Evolutionary conservation across 1,140 invertebrate genomes (phyloP).

Genomic region (Coenobita brevimanus): DNA sequence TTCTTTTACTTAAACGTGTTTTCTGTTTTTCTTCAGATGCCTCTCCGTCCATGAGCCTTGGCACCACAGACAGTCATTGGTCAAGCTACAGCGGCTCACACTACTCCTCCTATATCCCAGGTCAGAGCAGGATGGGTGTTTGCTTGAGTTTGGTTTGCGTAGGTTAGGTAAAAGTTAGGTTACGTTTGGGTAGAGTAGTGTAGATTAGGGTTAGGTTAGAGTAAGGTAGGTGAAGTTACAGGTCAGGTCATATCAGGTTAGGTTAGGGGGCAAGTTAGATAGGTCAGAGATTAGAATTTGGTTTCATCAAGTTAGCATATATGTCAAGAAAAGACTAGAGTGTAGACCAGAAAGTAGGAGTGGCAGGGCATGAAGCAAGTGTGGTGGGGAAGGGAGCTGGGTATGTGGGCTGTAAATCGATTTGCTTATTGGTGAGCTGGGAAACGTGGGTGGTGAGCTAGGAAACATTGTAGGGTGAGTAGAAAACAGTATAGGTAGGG

Average conservation of each 20-base stretch:
- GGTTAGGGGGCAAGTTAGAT: background rate
- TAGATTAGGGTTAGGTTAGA: too few relatives aligned
- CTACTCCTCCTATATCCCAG: constrained; percentile 57
- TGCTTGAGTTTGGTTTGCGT: background rate
- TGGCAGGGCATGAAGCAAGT: background rate
- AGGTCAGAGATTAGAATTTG: too few relatives aligned
- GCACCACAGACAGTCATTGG: constrained; percentile 49
- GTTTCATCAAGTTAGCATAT: too few relatives aligned
- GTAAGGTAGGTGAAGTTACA: too few relatives aligned
- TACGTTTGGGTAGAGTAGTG: too few relatives aligned
- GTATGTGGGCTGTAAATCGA: too few relatives aligned
- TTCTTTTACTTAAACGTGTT: background rate
- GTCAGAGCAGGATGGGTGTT: background rate
- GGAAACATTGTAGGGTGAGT: too few relatives aligned
- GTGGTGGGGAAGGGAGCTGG: too few relatives aligned
- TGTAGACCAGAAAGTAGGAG: background rate
- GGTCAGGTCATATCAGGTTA: background rate
- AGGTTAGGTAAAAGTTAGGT: background rate
- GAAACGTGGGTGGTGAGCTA: too few relatives aligned
- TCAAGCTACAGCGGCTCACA: constrained; percentile 48
- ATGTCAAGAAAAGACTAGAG: too few relatives aligned
- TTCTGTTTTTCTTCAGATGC: constrained; percentile 32
- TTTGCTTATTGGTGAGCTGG: too few relatives aligned
- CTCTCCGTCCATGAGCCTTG: constrained; percentile 41
- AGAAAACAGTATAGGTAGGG: too few relatives aligned